Percentiles rank a stretch among this genome's conserved stretches.
phyloP scores from a whole-genome alignment of 1,140 invertebrate species.

The Aphidius ervi region DNA sequence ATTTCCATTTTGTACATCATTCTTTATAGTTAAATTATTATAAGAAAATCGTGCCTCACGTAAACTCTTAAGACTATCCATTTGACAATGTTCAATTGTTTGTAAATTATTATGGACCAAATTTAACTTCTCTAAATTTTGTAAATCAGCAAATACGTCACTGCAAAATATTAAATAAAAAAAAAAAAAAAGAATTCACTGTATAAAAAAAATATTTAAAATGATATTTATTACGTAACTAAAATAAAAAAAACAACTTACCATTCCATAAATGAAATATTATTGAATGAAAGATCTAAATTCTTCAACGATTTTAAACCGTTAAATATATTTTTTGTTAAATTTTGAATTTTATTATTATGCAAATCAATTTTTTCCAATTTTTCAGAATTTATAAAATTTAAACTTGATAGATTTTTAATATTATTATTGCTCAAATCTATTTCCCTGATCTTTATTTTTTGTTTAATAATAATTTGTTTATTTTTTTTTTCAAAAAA shows the following conservation, averaged over 20 bases:
- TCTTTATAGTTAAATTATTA: constrained; percentile 51
- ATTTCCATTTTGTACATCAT: constrained; percentile 12
- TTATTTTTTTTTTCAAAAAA: too few species aligned
- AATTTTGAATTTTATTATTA: constrained; percentile 26
- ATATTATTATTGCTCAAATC: constrained; percentile 56
- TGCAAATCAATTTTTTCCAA: constrained; percentile 51
- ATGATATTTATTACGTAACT: too few species aligned
- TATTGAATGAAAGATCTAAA: constrained; percentile 42
- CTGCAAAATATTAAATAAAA: too few species aligned
- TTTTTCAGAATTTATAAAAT: constrained; percentile 52
- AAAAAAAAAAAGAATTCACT: too few species aligned
- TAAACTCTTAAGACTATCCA: constrained; percentile 43
- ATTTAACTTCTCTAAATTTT: too few species aligned
- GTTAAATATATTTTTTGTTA: constrained; percentile 30
- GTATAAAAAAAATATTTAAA: too few species aligned
- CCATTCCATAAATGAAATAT: too few species aligned
- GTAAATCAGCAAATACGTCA: too few species aligned
- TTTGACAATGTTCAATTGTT: constrained; percentile 45
- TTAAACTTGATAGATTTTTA: constrained; percentile 50
- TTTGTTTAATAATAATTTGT: too few species aligned
- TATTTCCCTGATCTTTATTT: neutral
- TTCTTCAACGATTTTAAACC: constrained; percentile 30
- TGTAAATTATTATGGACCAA: constrained; percentile 36
- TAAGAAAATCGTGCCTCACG: constrained; percentile 51
- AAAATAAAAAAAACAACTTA: too few species aligned